phyloP scores from a whole-genome alignment of 2,888 invertebrate genomes.

The Parapristionchus giblindavisi region DNA sequence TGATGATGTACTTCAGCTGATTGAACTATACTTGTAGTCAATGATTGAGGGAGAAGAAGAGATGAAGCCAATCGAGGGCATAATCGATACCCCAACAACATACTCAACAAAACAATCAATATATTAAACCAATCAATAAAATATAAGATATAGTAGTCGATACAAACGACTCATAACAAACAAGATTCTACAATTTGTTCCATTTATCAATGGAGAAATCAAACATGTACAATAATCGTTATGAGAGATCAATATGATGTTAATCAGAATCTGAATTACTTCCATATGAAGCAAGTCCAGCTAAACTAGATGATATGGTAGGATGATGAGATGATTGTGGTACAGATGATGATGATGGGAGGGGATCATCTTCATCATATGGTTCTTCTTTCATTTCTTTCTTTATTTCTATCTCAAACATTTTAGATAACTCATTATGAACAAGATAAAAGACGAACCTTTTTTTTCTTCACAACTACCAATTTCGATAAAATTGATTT shows the following conservation, averaged over 20 bases:
- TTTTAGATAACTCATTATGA: neutral
- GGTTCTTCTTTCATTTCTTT: slow-evolving; percentile 19
- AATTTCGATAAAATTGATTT: slow-evolving; percentile 50
- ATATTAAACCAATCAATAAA: neutral
- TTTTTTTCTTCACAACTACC: slow-evolving; percentile 48
- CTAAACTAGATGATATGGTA: slow-evolving; percentile 36
- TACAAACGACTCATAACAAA: slow-evolving; percentile 16
- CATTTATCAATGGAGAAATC: neutral
- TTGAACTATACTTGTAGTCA: slow-evolving; percentile 34
- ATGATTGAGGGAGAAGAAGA: slow-evolving; percentile 1
- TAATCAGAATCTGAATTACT: slow-evolving; percentile 41
- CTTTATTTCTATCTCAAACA: slow-evolving; percentile 1
- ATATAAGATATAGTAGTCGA: neutral
- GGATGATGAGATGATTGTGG: slow-evolving; percentile 4
- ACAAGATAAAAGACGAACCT: slow-evolving; percentile 39
- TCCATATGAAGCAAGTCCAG: slow-evolving; percentile 45
- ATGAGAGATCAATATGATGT: neutral
- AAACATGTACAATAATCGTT: slow-evolving; percentile 9
- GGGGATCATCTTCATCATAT: slow-evolving; percentile 11
- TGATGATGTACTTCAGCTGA: slow-evolving; percentile 63
- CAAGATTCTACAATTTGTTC: neutral
- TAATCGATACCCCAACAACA: slow-evolving; percentile 7
- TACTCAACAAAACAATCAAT: neutral
- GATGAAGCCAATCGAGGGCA: neutral
- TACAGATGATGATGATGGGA: neutral